Conservation (phyloP, 2,113 vertebrate species). For the Indicator indicator region DNA sequence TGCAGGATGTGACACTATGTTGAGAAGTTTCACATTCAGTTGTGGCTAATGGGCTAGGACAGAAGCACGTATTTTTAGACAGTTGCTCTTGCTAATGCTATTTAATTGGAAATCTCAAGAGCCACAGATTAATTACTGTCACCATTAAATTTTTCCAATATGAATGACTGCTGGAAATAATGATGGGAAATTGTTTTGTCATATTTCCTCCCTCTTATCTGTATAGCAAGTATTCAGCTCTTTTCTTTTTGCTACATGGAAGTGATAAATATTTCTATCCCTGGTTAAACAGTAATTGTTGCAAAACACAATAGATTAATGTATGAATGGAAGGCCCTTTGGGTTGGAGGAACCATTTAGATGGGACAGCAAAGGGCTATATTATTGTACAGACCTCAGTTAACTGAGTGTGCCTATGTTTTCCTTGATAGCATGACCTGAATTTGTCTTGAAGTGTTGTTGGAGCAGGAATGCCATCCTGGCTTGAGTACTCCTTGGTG, state of each 20-base stretch:
- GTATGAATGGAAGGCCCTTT: background rate
- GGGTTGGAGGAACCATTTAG: background rate
- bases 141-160: slow-evolving; percentile 14
- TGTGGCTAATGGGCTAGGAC: slow-evolving; percentile 16
- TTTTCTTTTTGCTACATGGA: slow-evolving; percentile 5
- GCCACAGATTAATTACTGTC: slow-evolving; percentile 5
- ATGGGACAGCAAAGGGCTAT: background rate
- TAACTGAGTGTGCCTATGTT: background rate
- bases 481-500: background rate
- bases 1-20: background rate
- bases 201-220: background rate
- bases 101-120: slow-evolving; percentile 10
- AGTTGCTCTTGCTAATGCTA: background rate
- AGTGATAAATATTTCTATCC: background rate
- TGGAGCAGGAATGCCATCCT: background rate
- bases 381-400: background rate
- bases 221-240: background rate
- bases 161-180: slow-evolving; percentile 34
- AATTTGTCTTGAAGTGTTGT: background rate
- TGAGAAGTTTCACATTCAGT: background rate
- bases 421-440: background rate
- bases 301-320: background rate
- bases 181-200: slow-evolving; percentile 27
- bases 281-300: background rate
- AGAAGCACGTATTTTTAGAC: slow-evolving; percentile 29